phyloP scores from a whole-genome alignment of 2,797 vertebrate species.

The Emys orbicularis region DNA sequence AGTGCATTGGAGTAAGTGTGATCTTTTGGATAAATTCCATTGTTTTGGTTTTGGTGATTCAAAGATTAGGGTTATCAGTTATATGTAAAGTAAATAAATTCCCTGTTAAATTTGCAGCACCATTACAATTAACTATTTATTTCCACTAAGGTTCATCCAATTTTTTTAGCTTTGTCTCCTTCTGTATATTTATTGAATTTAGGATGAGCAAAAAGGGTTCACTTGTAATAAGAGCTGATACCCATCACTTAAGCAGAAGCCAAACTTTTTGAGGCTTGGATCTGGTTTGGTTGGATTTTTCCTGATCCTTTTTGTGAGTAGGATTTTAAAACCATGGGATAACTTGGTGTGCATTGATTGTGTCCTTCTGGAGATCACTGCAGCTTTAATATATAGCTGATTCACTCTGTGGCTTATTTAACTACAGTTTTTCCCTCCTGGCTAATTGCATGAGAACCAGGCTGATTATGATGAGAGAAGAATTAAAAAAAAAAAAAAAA shows the following conservation, averaged over 20 bases:
- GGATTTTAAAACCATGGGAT: background rate
- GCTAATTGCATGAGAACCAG: background rate
- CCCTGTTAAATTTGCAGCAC: background rate
- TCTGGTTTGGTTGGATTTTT: background rate
- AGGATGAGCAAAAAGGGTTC: background rate
- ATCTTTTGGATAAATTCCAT: background rate
- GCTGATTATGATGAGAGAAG: background rate
- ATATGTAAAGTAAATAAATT: background rate
- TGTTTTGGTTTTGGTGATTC: background rate
- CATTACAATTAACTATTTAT: background rate
- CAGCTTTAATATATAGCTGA: background rate
- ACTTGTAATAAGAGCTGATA: background rate
- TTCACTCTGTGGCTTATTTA: accelerated
- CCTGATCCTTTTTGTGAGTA: background rate
- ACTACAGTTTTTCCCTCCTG: background rate
- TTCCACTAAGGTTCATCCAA: background rate
- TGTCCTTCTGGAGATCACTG: background rate
- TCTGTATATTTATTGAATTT: background rate
- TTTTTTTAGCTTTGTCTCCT: conserved; percentile 2
- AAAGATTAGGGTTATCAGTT: background rate
- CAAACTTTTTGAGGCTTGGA: conserved; percentile 11
- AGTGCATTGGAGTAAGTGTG: background rate
- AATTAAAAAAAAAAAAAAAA: background rate
- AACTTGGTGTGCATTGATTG: background rate
- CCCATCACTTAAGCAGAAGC: background rate